Percentiles rank a stretch among this genome's conserved stretches.
phyloP scores from a whole-genome alignment of 2,888 invertebrate genomes.

The Leptura quadrifasciata region DNA sequence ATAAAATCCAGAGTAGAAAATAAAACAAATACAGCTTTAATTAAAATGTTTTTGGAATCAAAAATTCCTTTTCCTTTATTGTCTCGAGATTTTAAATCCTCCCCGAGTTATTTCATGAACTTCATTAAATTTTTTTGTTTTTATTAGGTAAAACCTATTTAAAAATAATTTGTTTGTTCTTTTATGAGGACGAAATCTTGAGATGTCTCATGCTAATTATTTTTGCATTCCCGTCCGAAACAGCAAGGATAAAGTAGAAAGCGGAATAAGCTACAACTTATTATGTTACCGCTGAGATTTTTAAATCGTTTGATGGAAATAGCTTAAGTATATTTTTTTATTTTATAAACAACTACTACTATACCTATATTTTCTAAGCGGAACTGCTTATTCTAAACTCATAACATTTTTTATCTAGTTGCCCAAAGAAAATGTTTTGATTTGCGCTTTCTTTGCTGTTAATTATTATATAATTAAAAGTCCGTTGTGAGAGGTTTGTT shows the following conservation, averaged over 20 bases:
- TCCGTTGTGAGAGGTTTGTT: too few relatives aligned
- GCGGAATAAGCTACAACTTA: not conserved
- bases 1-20: slow-evolving; percentile 5
- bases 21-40: slow-evolving; percentile 37
- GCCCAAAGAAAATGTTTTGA: too few relatives aligned
- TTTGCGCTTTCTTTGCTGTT: too few relatives aligned
- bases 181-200: slow-evolving; percentile 6
- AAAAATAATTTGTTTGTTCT: slow-evolving; percentile 31
- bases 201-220: slow-evolving; percentile 27
- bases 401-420: too few relatives aligned
- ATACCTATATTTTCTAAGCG: too few relatives aligned
- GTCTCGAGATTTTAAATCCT: slow-evolving; percentile 43
- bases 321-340: not conserved
- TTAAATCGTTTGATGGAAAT: not conserved
- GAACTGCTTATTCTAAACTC: too few relatives aligned
- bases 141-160: slow-evolving; percentile 32
- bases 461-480: too few relatives aligned
- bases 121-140: slow-evolving; percentile 30
- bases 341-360: not conserved
- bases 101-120: slow-evolving; percentile 28
- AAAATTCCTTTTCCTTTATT: slow-evolving; percentile 39
- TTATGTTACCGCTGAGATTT: not conserved
- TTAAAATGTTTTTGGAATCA: slow-evolving; percentile 47
- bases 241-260: not conserved
- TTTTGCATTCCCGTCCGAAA: slow-evolving; percentile 7